Base-by-base conservation (phyloP, 2,113 vertebrate genomes). In the Callospermophilus lateralis region DNA sequence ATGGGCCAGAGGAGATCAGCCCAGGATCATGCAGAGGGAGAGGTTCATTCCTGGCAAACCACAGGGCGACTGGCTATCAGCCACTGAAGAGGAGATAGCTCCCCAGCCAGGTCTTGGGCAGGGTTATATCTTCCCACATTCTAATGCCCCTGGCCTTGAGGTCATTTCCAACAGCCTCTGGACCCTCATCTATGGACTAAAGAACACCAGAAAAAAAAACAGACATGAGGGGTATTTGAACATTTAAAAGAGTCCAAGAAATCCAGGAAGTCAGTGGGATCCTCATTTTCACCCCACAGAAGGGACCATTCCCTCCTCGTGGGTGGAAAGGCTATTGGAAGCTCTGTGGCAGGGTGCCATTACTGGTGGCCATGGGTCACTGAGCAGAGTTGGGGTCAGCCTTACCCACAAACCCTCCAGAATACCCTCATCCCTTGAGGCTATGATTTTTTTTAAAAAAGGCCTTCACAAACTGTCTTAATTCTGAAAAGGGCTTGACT, bases 1-100 rank as follows among this genome's bases (percentile, higher is more conserved):
- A 11, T 24, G 72, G 58, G 37, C 72, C 37, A 42, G 45, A 77
- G 67, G 51, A 24, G 19, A 63, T 76, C 19, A 13, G 58, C n/a
- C 72, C 55, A 42, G 39, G 51, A 37, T 67, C 63, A 37, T 8
- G 1, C 20, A 67, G 34, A 0, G 13, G 19, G 28, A 58, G 32
- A 79, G 19, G 22, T 20, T 61, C 20, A 26, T n/a, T 45, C n/a
- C 13, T 8, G 0, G 2, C 34, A 76, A 53, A 63, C 28, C 6
- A 0, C 42, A 0, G 28, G 22, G 32, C 3, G 6, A 12, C 20
- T 8, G 2, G 61, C 7, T 6, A 30, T 32, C n/a, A 32, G 61
- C 68, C 34, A 78, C 16, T 13, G 32, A 6, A 3, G 30, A 84
- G 7, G 45, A 34, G 42, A 16, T 0, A 0, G 1, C 32, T 63